Base-by-base conservation (phyloP, 2,113 vertebrate species). In the Clarias batrachus region DNA sequence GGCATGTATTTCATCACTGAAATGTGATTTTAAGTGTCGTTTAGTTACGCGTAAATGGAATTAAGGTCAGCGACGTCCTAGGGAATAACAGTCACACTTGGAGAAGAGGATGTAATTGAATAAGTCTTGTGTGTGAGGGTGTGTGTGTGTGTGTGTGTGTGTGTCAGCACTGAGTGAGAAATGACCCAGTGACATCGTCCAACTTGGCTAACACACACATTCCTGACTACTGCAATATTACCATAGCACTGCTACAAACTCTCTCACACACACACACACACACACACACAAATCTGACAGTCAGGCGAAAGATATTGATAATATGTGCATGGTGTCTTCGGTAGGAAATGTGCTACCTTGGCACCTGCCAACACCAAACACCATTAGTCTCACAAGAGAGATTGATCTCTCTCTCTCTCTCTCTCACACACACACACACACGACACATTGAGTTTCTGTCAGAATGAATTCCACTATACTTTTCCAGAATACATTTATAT, bases 41-140 rank as follows among this genome's bases (percentile, higher is more conserved):
- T 89, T 89, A 86, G 90, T 86, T 88, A 71, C 87, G 83, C 85
- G 60, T 62, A 87, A 89, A 87, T 87, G 86, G 74, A 89, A 90
- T 90, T 90, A 87, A 85, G 86, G 86, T 84, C 68, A 82, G 78
- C 66, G 80, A 82, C 74, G 85, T 84, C 87, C 81, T 66, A 66
- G 85, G 76, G 87, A 85, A 86, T 89, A 85, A 87, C 83, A 81
- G 80, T 78, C 86, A 85, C 86, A 83, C 84, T 87, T 84, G 68
- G 52, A 89, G 71, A 74, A 27, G 41, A 86, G 80, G 82, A 87
- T 80, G 57, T 80, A 83, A 85, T 85, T 84, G 83, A 88, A 85
- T 87, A 87, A 83, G 66, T 81, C 79, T n/a, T n/a, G 68, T 65
- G 78, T 78, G 83, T 85, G 66, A 78, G 81, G 62, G n/a, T n/a